Evolutionary conservation across 2,888 invertebrate species (phyloP).

Genomic region (Tenthredo distinguenda): DNA sequence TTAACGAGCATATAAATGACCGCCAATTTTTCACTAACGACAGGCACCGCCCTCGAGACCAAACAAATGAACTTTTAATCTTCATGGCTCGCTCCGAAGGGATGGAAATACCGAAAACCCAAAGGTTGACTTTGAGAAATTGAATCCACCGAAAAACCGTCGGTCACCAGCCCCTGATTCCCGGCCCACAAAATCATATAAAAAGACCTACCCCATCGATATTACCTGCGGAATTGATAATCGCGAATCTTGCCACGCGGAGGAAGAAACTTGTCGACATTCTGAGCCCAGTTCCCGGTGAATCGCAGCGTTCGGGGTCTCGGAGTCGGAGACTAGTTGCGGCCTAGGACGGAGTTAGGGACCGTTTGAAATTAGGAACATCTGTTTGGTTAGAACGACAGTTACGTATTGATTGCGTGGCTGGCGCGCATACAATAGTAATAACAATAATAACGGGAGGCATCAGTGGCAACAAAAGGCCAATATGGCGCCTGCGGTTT

Average conservation of each 20-base stretch:
- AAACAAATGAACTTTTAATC: slow-evolving; percentile 66
- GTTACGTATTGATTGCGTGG: slow-evolving; percentile 51
- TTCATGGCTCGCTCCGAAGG: slow-evolving; percentile 42
- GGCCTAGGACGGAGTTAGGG: slow-evolving; percentile 1
- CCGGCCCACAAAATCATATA: neutral
- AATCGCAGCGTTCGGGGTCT: neutral
- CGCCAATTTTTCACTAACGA: slow-evolving; percentile 66
- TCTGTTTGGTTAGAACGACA: slow-evolving; percentile 46
- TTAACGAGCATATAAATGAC: slow-evolving; percentile 68
- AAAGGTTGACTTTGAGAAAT: slow-evolving; percentile 15
- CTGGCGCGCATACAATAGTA: slow-evolving; percentile 32
- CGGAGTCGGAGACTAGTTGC: neutral
- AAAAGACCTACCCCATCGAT: neutral
- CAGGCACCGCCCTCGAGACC: slow-evolving; percentile 58
- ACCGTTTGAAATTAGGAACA: slow-evolving; percentile 49
- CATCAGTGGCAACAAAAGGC: slow-evolving; percentile 66
- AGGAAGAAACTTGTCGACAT: neutral
- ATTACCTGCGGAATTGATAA: neutral
- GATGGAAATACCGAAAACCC: neutral
- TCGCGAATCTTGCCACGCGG: neutral
- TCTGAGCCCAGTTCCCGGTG: neutral
- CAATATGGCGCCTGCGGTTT: slow-evolving; percentile 74
- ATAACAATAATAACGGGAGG: slow-evolving; percentile 47
- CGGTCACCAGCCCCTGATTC: slow-evolving; percentile 1
- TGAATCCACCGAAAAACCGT: slow-evolving; percentile 22